These are phyloP conservation scores for Syncerus caffer DNA, from an alignment of 2,797 vertebrate species.

Conservation along the genomic window DNA sequence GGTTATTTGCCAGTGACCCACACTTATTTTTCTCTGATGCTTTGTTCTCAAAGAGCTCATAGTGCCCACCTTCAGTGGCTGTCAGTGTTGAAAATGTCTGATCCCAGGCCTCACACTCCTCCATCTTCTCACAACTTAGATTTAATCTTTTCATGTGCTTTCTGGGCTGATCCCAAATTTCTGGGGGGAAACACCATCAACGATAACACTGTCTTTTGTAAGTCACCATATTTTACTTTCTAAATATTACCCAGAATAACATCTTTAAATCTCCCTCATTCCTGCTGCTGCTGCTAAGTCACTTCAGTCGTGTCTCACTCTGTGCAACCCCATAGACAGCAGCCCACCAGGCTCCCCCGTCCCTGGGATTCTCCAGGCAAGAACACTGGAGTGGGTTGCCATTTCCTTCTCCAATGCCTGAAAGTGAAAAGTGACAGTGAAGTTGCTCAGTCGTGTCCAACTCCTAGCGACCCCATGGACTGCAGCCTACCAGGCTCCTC, in stretches of 20 bases:
- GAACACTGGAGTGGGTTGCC: too few relatives aligned
- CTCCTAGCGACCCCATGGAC: too few relatives aligned
- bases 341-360: too few relatives aligned
- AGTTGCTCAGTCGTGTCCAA: too few relatives aligned
- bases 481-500: too few relatives aligned
- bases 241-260: not conserved
- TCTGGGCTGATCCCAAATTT: not conserved
- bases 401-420: too few relatives aligned
- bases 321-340: too few relatives aligned
- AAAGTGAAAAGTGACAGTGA: too few relatives aligned
- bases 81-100: not conserved
- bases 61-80: not conserved
- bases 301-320: too few relatives aligned
- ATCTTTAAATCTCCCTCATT: not conserved
- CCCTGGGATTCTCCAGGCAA: too few relatives aligned
- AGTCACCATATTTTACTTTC: not conserved
- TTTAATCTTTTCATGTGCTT: not conserved
- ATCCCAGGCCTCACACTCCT: not conserved
- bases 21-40: not conserved
- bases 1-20: accelerated
- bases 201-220: not conserved
- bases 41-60: not conserved
- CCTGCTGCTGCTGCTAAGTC: too few relatives aligned
- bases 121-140: not conserved
- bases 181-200: not conserved